Evolutionary conservation across 2,888 invertebrate genomes (phyloP).

Genomic region (Eupithecia abbreviata): DNA sequence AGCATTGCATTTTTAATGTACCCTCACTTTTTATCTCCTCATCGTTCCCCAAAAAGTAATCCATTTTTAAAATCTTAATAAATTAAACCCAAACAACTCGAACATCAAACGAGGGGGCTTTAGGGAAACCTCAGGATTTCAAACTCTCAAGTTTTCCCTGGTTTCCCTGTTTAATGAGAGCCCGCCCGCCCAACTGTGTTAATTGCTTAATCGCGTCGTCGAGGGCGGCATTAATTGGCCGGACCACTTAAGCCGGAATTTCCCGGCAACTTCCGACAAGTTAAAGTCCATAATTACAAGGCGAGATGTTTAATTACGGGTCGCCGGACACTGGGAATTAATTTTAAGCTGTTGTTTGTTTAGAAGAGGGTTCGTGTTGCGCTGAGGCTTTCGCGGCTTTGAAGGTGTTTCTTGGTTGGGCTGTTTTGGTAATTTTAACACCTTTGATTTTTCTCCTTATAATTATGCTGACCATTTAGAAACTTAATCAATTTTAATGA

Average conservation of each 20-base stretch:
- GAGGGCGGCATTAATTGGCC: slow-evolving; percentile 78
- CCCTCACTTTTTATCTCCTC: slow-evolving; percentile 11
- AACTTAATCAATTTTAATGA: not conserved
- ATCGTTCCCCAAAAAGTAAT: slow-evolving; percentile 19
- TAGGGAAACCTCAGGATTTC: slow-evolving; percentile 56
- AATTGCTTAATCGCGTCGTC: slow-evolving; percentile 81
- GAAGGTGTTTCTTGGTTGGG: slow-evolving; percentile 21
- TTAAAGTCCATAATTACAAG: slow-evolving; percentile 79
- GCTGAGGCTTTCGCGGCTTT: slow-evolving; percentile 39
- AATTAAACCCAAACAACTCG: slow-evolving; percentile 47
- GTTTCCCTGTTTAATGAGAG: slow-evolving; percentile 64
- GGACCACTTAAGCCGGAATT: slow-evolving; percentile 76
- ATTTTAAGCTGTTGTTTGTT: slow-evolving; percentile 63
- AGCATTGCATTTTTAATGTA: slow-evolving; percentile 13
- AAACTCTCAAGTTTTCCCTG: slow-evolving; percentile 58
- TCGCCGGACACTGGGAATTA: slow-evolving; percentile 75
- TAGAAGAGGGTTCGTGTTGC: slow-evolving; percentile 59
- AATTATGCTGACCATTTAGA: not conserved
- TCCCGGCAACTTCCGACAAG: slow-evolving; percentile 70
- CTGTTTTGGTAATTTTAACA: slow-evolving; percentile 4
- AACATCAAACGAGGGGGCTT: slow-evolving; percentile 50
- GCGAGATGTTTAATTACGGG: slow-evolving; percentile 81
- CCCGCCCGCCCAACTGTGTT: slow-evolving; percentile 78
- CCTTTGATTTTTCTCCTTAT: not conserved
- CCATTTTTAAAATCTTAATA: slow-evolving; percentile 44